A percentile compares a stretch with the other conserved stretches of the same genome.
These are phyloP conservation scores for Acomys russatus DNA, from an alignment of 2,797 vertebrate species.

Conservation along the genomic window DNA sequence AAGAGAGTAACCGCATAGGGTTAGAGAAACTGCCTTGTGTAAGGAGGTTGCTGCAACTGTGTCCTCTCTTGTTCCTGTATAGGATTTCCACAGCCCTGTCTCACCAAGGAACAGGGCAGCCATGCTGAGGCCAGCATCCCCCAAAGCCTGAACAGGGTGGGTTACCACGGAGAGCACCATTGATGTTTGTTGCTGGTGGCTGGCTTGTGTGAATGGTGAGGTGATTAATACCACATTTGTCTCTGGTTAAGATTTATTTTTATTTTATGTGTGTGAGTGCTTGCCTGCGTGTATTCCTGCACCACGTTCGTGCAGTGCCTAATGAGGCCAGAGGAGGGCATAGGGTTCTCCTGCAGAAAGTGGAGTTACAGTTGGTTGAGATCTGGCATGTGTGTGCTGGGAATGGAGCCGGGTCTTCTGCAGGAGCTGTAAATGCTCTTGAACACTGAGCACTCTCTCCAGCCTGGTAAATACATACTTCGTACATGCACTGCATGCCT, in stretches of 20 bases:
- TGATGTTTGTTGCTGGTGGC: not conserved
- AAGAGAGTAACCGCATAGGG: not conserved
- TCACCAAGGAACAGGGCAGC: not conserved
- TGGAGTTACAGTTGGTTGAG: not conserved
- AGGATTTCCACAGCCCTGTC: not conserved
- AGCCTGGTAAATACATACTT: not conserved
- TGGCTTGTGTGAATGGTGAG: no score
- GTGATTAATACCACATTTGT: not conserved
- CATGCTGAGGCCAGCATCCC: rapidly evolving
- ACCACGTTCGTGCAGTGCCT: no score
- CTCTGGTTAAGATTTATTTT: not conserved
- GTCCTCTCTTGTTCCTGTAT: not conserved
- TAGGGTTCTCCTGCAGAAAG: not conserved
- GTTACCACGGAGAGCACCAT: not conserved
- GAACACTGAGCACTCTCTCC: not conserved
- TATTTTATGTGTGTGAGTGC: not conserved
- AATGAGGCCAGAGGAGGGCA: not conserved
- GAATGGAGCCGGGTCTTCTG: not conserved
- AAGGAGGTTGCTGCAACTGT: not conserved
- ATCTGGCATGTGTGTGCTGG: not conserved
- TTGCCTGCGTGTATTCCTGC: not conserved
- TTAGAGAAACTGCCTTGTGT: not conserved
- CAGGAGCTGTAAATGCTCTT: not conserved
- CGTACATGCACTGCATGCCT: not conserved
- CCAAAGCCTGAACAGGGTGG: not conserved